These are phyloP conservation scores for Semotilus atromaculatus DNA, from an alignment of 2,797 vertebrate genomes.

Conservation along the genomic window DNA sequence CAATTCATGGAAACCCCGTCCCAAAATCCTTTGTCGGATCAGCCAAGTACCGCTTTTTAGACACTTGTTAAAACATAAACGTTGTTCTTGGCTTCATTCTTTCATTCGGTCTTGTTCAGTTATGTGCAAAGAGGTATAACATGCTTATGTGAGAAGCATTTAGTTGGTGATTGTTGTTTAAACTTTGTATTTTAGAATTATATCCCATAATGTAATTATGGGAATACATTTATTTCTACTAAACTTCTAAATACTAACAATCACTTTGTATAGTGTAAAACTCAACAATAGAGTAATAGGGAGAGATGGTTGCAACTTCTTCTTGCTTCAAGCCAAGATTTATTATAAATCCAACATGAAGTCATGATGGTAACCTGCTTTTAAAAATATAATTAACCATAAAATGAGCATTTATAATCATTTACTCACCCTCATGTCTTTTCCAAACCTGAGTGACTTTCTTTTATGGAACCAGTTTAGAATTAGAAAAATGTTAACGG, in stretches of 20 bases:
- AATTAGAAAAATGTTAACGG: neutral
- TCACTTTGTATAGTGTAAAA: neutral
- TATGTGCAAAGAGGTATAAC: neutral
- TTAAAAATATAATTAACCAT: neutral
- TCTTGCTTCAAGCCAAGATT: neutral
- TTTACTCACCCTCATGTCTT: neutral
- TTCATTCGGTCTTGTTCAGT: neutral
- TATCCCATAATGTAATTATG: neutral
- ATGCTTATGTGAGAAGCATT: neutral
- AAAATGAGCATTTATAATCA: neutral
- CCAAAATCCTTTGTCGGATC: neutral
- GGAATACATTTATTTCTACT: neutral
- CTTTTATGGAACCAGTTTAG: neutral
- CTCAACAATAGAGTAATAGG: neutral
- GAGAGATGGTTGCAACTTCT: neutral
- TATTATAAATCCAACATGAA: neutral
- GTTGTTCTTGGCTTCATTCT: neutral
- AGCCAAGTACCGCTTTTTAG: constrained; percentile 17
- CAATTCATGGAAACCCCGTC: constrained; percentile 33
- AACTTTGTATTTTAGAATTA: neutral
- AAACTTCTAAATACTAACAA: neutral
- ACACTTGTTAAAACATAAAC: neutral
- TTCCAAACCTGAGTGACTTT: constrained; percentile 14
- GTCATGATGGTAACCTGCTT: neutral
- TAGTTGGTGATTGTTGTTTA: constrained; percentile 1